These are phyloP conservation scores for Arothron firmamentum DNA, from an alignment of 2,113 vertebrate genomes.

Conservation along the genomic window DNA sequence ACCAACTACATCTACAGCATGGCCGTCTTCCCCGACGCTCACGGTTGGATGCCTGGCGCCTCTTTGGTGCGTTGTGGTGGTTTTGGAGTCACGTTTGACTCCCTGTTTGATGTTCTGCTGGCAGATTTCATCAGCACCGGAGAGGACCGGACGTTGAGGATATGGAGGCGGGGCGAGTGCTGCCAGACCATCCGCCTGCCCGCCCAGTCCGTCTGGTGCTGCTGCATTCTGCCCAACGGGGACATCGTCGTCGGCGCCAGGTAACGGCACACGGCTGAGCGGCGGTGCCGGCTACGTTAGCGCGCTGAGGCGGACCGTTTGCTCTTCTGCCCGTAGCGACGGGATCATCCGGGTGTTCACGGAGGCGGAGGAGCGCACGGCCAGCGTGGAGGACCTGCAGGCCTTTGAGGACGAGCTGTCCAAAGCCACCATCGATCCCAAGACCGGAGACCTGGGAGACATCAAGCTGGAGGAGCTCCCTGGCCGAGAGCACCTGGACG, in stretches of 20 bases:
- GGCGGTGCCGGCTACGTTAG: too few species aligned
- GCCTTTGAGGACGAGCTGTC: conserved; percentile 94
- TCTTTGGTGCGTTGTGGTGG: not conserved
- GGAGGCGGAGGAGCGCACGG: conserved; percentile 81
- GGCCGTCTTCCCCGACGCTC: conserved; percentile 84
- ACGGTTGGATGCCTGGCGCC: conserved; percentile 75
- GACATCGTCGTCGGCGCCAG: conserved; percentile 92
- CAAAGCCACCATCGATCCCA: conserved; percentile 88
- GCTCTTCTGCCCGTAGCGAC: conserved; percentile 76
- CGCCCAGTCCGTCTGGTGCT: conserved; percentile 96
- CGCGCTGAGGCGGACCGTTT: too few species aligned
- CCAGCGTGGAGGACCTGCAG: conserved; percentile 84
- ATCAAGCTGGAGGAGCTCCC: conserved; percentile 90
- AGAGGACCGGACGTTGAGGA: conserved; percentile 89
- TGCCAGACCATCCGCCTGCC: conserved; percentile 90
- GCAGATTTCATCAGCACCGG: conserved; percentile 92
- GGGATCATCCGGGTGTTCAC: conserved; percentile 95
- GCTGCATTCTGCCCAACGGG: conserved; percentile 88
- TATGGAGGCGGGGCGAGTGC: conserved; percentile 90
- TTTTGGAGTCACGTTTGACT: not conserved
- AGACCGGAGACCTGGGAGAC: conserved; percentile 91
- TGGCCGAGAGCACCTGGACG: conserved; percentile 88
- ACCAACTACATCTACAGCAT: conserved; percentile 98
- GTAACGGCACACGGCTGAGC: conserved; percentile 78
- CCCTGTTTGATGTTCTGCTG: not conserved